phyloP scores from a whole-genome alignment of 2,888 invertebrate genomes.

The Junonia oenone region DNA sequence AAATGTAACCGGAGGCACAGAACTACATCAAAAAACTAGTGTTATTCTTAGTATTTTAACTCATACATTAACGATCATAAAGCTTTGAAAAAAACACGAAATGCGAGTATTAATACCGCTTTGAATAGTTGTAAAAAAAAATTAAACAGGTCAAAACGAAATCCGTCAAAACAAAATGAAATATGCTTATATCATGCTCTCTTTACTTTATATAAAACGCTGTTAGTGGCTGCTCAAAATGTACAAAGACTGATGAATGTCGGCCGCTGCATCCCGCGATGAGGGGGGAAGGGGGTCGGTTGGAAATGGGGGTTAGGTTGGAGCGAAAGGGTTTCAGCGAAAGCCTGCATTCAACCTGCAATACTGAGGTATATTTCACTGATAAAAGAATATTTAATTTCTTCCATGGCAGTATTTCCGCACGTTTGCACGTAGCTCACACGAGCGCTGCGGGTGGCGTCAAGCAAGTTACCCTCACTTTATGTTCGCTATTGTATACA shows the following conservation, averaged over 20 bases:
- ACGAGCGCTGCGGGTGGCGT: no score
- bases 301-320: not conserved
- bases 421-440: not conserved
- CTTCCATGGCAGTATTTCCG: not conserved
- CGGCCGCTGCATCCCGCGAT: not conserved
- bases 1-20: no score
- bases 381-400: not conserved
- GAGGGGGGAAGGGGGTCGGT: not conserved
- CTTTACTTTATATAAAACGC: slow-evolving; percentile 6
- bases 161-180: not conserved
- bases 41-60: no score
- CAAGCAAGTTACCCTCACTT: no score
- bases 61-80: no score
- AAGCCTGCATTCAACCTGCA: not conserved
- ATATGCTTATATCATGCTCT: slow-evolving; percentile 3
- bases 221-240: slow-evolving; percentile 12
- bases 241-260: slow-evolving; percentile 14
- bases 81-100: no score
- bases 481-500: not conserved
- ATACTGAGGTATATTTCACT: not conserved
- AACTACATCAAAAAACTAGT: no score
- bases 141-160: not conserved
- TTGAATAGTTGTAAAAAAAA: not conserved
- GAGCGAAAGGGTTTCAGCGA: not conserved
- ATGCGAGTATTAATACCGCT: no score